Evolutionary conservation across 1,140 invertebrate species (phyloP).

Genomic region (Aphidius ervi): DNA sequence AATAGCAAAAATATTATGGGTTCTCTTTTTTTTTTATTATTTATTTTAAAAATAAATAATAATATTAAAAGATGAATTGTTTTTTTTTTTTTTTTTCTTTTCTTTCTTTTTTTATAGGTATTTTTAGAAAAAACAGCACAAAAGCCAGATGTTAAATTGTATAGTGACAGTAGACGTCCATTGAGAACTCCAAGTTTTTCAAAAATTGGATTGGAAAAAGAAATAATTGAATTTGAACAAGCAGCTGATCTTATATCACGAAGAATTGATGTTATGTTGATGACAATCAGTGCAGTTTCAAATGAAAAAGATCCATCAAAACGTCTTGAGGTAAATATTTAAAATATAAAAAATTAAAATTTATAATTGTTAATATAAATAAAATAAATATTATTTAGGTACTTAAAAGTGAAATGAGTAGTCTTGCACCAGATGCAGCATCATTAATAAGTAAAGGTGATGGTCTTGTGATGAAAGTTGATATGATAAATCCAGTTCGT

Average conservation of each 20-base stretch:
- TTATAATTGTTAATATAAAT: constrained; percentile 17
- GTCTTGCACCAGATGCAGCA: constrained; percentile 72
- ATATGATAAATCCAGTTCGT: constrained; percentile 54
- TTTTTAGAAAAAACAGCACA: too few relatives aligned
- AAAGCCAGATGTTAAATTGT: too few relatives aligned
- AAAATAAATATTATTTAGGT: constrained; percentile 37
- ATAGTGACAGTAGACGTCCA: too few relatives aligned
- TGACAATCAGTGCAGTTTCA: constrained; percentile 62
- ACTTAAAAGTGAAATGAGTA: constrained; percentile 61
- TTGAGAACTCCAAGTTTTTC: constrained; percentile 27
- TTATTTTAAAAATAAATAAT: too few relatives aligned
- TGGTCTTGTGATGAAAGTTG: constrained; percentile 65
- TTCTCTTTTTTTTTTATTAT: too few relatives aligned
- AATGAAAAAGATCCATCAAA: constrained; percentile 65
- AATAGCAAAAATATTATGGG: too few relatives aligned
- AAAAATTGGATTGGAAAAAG: constrained; percentile 47
- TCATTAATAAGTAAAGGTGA: constrained; percentile 75
- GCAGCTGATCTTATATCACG: constrained; percentile 61
- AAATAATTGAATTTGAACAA: constrained; percentile 57
- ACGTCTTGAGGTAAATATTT: constrained; percentile 60
- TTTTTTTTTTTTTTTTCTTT: too few relatives aligned
- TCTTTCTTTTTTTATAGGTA: too few relatives aligned
- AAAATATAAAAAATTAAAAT: constrained; percentile 3
- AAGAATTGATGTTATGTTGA: constrained; percentile 64
- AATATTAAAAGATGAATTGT: too few relatives aligned